Evolutionary conservation across 1,140 invertebrate species (phyloP).

Genomic region (Euschistus heros): DNA sequence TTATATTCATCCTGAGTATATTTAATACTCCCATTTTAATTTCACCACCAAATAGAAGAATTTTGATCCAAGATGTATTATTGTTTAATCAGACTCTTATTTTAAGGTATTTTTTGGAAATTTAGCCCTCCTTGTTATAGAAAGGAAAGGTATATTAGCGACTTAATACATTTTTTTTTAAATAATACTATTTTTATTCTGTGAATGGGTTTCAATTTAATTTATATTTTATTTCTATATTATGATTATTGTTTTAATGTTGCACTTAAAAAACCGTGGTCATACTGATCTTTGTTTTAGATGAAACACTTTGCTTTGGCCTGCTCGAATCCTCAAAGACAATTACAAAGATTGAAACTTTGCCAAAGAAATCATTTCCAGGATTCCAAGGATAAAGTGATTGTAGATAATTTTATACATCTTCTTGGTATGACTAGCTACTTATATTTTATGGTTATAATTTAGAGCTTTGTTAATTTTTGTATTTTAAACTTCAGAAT

Average conservation of each 20-base stretch:
- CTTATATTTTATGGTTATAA: neutral
- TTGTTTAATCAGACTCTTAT: no score
- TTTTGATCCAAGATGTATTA: no score
- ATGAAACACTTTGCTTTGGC: slow-evolving; percentile 39
- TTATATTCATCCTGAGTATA: no score
- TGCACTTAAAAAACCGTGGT: neutral
- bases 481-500: slow-evolving; percentile 33
- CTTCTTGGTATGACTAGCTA: slow-evolving; percentile 36
- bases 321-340: slow-evolving; percentile 34
- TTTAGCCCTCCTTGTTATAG: no score
- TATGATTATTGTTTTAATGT: neutral
- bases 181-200: no score
- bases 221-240: no score
- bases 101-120: no score
- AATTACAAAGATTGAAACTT: slow-evolving; percentile 36
- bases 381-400: slow-evolving; percentile 36
- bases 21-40: no score
- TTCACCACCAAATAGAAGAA: no score
- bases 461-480: neutral
- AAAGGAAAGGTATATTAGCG: no score
- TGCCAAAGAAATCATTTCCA: slow-evolving; percentile 38
- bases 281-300: slow-evolving; percentile 31
- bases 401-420: slow-evolving; percentile 39
- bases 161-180: no score
- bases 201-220: no score